These are phyloP conservation scores for Rhinoderma darwinii DNA, from an alignment of 2,113 vertebrate genomes.

Conservation along the genomic window DNA sequence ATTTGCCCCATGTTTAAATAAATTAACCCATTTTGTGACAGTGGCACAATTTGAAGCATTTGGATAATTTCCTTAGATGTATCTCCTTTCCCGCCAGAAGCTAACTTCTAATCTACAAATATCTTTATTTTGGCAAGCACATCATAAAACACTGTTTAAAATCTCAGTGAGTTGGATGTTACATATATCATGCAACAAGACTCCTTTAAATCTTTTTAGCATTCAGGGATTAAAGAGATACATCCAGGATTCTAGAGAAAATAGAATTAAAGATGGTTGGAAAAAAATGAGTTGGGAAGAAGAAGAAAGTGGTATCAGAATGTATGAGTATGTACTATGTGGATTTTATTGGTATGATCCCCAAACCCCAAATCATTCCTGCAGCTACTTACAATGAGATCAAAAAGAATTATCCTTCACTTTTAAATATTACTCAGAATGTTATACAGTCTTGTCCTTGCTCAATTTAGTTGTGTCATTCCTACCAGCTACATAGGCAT, in stretches of 20 bases:
- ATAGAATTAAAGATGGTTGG: not conserved
- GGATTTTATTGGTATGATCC: too few relatives aligned
- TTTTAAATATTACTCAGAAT: too few relatives aligned
- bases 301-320: too few relatives aligned
- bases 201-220: not conserved
- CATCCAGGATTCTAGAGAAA: not conserved
- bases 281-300: not conserved
- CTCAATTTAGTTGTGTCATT: too few relatives aligned
- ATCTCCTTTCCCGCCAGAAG: slow-evolving; percentile 19
- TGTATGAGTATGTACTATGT: too few relatives aligned
- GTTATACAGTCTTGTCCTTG: too few relatives aligned
- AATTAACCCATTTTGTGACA: slow-evolving; percentile 54
- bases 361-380: too few relatives aligned
- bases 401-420: too few relatives aligned
- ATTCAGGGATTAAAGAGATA: not conserved
- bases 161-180: slow-evolving; percentile 22
- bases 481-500: too few relatives aligned
- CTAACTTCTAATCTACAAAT: slow-evolving; percentile 36
- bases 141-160: slow-evolving; percentile 15
- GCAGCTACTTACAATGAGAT: too few relatives aligned
- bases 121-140: slow-evolving; percentile 49
- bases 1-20: slow-evolving; percentile 52
- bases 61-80: slow-evolving; percentile 37
- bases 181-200: slow-evolving; percentile 35
- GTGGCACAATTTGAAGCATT: slow-evolving; percentile 45